Evolutionary conservation across 1,140 invertebrate species (phyloP).

Genomic region (Theocolax elegans): DNA sequence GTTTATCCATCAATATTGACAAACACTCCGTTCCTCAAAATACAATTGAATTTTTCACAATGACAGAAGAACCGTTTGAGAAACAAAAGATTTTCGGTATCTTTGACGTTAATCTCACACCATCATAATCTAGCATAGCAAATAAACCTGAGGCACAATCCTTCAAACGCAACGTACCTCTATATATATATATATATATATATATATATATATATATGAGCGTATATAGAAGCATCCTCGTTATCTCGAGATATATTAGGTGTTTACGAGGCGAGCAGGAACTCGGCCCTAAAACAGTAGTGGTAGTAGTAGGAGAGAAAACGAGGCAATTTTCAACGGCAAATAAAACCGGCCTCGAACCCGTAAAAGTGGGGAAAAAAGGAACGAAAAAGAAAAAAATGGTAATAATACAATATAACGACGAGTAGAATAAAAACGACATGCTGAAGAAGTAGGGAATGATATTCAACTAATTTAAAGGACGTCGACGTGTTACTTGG

Average conservation of each 20-base stretch:
- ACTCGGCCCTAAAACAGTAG: constrained; percentile 28
- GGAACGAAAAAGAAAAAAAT: background rate
- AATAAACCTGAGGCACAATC: constrained; percentile 3
- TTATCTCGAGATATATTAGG: constrained; percentile 41
- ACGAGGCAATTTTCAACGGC: constrained; percentile 37
- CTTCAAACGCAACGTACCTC: constrained; percentile 15
- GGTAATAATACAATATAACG: background rate
- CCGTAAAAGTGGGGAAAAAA: background rate
- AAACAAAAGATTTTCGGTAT: no score
- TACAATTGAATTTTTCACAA: no score
- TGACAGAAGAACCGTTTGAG: no score
- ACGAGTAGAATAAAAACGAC: background rate
- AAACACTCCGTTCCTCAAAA: no score
- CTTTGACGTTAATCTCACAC: no score
- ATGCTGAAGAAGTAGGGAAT: background rate
- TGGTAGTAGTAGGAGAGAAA: constrained; percentile 14
- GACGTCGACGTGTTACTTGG: no score
- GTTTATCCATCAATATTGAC: no score
- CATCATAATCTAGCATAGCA: background rate
- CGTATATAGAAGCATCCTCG: constrained; percentile 18
- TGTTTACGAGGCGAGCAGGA: constrained; percentile 37
- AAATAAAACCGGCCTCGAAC: constrained; percentile 18
- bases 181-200: no score
- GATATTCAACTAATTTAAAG: no score
- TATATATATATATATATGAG: no score